Evolutionary conservation across 30 jellyfish, hydroid and myxozoan species (phyloP), one percentile per base, ranked within the genome.

Genomic region (Aurelia coerulea): DNA sequence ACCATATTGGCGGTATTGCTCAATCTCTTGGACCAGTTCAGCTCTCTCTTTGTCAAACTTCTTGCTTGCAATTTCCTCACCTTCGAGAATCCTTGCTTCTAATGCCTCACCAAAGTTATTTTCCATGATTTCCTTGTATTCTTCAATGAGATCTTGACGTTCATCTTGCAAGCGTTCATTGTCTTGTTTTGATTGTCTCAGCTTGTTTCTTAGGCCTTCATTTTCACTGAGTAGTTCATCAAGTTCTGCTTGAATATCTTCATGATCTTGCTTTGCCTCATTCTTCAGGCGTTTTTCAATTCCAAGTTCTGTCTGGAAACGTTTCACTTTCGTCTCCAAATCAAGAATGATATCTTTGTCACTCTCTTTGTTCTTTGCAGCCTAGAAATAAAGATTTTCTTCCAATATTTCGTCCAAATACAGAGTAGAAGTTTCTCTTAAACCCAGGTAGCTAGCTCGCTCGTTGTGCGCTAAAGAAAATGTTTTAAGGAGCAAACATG

Each of bases 161-260:
- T 70, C 80, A 31, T 70, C 80, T 31, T 70, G 80, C 39, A 70
- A 14, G 46, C 51, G 34, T 31, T 39, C 80, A 31, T 34, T n/a
- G 5, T 70, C 63, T 34, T 37, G 32, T 39, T 70, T 58, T 34
- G 42, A 70, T 37, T 70, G 80, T 19, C 19, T 70, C 64, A 31
- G 65, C 33, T 62, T 70, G 64, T 31, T 70, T 70, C 62, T 33
- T 10, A 70, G 17, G 29, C 51, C 19, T 62, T 70, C 80, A 14
- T 70, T 70, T 15, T 70, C 80, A 31, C 5, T 39, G 33, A 70
- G 62, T 37, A 70, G 15, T 31, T 6, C 80, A 10, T 70, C 64
- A 70, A 70, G 34, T 62, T 39, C 62, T 39, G 18, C 51, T 70
- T 70, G 80, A 37, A 58, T 15, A 11, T 70, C 63, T 11, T 70